These are phyloP conservation scores for Dufourea novaeangliae DNA, from an alignment of 1,140 invertebrate species.

Conservation along the genomic window DNA sequence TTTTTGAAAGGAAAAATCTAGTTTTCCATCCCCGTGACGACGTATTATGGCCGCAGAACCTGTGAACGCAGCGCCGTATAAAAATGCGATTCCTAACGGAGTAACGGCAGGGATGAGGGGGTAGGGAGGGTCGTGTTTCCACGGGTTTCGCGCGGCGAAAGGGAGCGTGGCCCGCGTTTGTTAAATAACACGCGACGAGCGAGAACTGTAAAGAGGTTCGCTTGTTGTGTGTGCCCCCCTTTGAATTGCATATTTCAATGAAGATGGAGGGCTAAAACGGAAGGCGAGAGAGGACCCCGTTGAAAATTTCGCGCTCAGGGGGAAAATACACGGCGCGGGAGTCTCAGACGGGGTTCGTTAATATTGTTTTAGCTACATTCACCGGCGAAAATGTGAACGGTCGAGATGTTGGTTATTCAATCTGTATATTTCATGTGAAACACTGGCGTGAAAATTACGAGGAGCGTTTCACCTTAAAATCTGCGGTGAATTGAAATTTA, in stretches of 20 bases:
- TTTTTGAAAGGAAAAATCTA: slow-evolving; percentile 1
- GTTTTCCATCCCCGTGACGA: neutral
- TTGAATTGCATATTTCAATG: slow-evolving; percentile 34
- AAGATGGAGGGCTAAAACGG: neutral
- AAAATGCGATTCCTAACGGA: neutral
- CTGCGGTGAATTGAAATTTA: too few species aligned
- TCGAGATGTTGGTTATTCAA: slow-evolving; percentile 1
- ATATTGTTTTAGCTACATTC: slow-evolving; percentile 7
- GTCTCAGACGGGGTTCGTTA: slow-evolving; percentile 10
- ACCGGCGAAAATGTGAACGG: neutral
- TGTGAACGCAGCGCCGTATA: neutral
- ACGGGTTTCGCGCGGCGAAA: neutral
- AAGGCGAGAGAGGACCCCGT: neutral
- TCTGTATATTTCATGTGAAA: too few species aligned
- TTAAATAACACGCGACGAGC: neutral
- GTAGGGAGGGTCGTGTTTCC: too few species aligned
- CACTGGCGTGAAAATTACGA: too few species aligned
- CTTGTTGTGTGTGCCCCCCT: slow-evolving; percentile 21
- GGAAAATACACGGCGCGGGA: neutral
- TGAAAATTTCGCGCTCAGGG: neutral
- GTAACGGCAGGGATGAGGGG: too few species aligned
- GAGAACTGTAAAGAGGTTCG: slow-evolving; percentile 7
- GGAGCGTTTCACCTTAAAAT: too few species aligned
- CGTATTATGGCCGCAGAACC: neutral
- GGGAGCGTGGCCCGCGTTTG: neutral